Conservation (phyloP, 2,888 invertebrate genomes). For the Elegia similella region DNA sequence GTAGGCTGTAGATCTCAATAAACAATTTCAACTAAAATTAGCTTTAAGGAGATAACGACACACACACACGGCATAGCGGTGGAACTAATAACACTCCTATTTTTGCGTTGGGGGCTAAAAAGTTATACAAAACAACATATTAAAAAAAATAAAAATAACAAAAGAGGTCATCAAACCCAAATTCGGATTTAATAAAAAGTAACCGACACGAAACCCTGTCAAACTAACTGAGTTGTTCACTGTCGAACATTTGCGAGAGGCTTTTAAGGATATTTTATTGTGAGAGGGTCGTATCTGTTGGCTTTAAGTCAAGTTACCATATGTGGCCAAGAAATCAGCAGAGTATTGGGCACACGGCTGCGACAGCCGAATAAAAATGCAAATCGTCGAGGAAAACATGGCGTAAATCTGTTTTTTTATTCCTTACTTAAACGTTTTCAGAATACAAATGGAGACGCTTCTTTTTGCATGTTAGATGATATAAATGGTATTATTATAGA, state of each 20-base stretch:
- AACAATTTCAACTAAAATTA: too few relatives aligned
- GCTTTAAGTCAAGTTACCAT: not conserved
- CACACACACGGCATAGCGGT: too few relatives aligned
- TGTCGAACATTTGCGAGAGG: not conserved
- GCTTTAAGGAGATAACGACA: too few relatives aligned
- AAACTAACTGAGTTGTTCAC: not conserved
- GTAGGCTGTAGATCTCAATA: too few relatives aligned
- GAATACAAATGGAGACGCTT: too few relatives aligned
- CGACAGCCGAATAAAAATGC: conserved; percentile 3
- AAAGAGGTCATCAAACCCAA: not conserved
- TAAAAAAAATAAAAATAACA: not conserved
- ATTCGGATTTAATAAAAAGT: not conserved
- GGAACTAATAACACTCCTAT: too few relatives aligned
- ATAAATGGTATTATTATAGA: too few relatives aligned
- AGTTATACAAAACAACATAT: not conserved
- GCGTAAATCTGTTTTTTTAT: not conserved
- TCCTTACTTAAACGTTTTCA: too few relatives aligned
- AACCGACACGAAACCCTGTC: not conserved
- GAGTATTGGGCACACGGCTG: conserved; percentile 5
- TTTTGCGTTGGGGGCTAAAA: too few relatives aligned
- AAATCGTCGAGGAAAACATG: conserved; percentile 6
- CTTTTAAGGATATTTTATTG: conserved; percentile 3
- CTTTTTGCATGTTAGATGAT: too few relatives aligned
- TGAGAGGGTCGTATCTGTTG: not conserved
- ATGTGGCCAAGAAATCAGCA: not conserved